These are phyloP conservation scores for Oxycera nigricornis DNA, from an alignment of 2,888 invertebrate species.

Conservation along the genomic window DNA sequence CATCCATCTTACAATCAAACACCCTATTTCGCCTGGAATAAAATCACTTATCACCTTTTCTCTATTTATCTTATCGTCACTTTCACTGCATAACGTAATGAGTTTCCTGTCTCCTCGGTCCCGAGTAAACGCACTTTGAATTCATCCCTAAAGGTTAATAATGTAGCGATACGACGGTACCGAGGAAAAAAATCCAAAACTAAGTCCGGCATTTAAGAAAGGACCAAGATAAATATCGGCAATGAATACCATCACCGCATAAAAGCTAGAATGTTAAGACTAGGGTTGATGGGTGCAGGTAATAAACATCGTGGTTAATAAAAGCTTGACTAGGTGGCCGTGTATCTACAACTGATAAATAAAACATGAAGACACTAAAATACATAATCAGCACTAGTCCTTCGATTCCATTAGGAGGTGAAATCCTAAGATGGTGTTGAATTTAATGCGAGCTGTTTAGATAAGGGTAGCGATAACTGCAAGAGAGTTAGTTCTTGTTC, in stretches of 20 bases:
- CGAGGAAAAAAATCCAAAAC: too few species aligned
- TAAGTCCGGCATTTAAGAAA: too few species aligned
- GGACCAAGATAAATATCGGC: slow-evolving; percentile 17
- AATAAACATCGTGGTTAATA: slow-evolving; percentile 20
- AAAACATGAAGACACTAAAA: slow-evolving; percentile 28
- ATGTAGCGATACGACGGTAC: too few species aligned
- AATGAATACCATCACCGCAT: slow-evolving; percentile 16
- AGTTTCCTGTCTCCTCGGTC: too few species aligned
- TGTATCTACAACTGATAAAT: slow-evolving; percentile 22
- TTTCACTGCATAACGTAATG: too few species aligned
- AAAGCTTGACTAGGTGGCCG: neutral
- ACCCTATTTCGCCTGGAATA: too few species aligned
- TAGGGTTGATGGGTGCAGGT: slow-evolving; percentile 6
- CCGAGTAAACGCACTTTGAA: too few species aligned
- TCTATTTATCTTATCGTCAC: too few species aligned
- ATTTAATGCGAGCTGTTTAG: neutral
- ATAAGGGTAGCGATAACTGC: neutral
- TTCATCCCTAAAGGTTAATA: too few species aligned
- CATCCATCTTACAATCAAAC: too few species aligned
- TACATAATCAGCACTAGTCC: slow-evolving; percentile 21
- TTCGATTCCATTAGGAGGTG: slow-evolving; percentile 5
- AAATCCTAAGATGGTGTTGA: slow-evolving; percentile 3
- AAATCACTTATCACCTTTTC: too few species aligned
- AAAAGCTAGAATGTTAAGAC: neutral
- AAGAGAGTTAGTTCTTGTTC: neutral